Conservation (phyloP, 2,888 invertebrate species). For the Mythimna loreyi region DNA sequence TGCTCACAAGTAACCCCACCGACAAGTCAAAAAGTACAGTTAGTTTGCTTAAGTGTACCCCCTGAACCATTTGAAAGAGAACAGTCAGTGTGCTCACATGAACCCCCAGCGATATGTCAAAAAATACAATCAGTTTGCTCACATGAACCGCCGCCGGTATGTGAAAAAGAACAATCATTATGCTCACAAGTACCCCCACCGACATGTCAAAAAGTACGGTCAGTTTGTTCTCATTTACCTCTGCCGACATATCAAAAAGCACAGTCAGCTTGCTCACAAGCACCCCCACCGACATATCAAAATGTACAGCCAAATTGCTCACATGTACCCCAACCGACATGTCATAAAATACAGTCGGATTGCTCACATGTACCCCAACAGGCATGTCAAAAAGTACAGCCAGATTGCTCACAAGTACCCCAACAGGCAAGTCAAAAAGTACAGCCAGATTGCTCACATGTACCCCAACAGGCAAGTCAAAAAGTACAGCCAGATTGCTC, state of each 20-base stretch:
- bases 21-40: neutral
- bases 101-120: neutral
- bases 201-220: neutral
- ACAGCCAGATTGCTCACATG: neutral
- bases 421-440: neutral
- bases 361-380: neutral
- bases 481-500: neutral
- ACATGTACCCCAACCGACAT: neutral
- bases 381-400: neutral
- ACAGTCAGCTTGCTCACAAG: neutral
- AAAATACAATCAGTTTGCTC: neutral
- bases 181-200: neutral
- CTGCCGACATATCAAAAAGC: slow-evolving; percentile 4
- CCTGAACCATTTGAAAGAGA: no score
- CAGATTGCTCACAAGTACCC: neutral
- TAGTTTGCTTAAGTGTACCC: neutral
- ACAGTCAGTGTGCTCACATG: neutral
- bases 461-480: neutral
- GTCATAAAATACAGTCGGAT: neutral
- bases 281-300: neutral
- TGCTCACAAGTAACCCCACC: neutral
- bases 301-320: neutral
- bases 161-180: neutral
- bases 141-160: neutral
- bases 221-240: neutral